These are phyloP conservation scores for Marronus borbonicus DNA, from an alignment of 2,888 invertebrate species.

Conservation along the genomic window DNA sequence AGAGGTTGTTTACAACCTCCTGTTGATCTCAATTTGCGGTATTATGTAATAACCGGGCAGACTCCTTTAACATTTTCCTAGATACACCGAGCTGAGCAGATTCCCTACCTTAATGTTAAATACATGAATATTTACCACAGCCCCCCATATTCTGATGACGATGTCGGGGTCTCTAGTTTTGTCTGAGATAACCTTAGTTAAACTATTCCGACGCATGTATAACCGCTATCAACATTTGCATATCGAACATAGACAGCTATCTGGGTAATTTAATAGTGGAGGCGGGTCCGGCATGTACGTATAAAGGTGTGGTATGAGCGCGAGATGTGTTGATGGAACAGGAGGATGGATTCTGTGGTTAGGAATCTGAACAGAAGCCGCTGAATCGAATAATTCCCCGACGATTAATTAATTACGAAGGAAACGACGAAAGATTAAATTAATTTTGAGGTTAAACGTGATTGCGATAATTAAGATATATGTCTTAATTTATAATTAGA, in stretches of 20 bases:
- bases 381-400: not conserved
- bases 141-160: not conserved
- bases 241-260: not conserved
- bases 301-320: not conserved
- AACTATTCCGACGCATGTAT: not conserved
- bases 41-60: no score
- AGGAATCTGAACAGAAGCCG: not conserved
- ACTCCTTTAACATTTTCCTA: no score
- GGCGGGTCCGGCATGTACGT: not conserved
- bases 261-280: not conserved
- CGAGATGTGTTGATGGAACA: not conserved
- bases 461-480: no score
- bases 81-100: no score
- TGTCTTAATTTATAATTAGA: no score
- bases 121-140: slow-evolving; percentile 5
- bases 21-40: no score
- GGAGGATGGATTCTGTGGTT: not conserved
- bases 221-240: slow-evolving; percentile 1
- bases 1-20: no score
- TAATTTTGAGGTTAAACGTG: no score
- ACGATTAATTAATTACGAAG: not conserved
- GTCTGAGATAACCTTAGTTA: not conserved
- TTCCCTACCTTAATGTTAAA: not conserved
- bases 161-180: not conserved
- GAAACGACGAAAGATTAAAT: no score